These are phyloP conservation scores for Amniataba percoides DNA, from an alignment of 2,797 vertebrate species.

Conservation along the genomic window DNA sequence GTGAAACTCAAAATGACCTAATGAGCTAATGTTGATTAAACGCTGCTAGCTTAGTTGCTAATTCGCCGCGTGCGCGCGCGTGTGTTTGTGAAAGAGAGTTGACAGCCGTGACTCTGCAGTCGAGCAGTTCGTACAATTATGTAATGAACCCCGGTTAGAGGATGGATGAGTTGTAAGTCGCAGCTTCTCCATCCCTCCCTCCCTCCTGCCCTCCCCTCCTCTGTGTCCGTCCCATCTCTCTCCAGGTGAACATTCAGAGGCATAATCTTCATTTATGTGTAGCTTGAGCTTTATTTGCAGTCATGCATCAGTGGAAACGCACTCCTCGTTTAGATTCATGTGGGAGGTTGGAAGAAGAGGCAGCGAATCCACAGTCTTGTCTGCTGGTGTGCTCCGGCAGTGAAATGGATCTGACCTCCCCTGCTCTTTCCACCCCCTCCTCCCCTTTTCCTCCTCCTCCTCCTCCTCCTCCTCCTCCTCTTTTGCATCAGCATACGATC, in stretches of 20 bases:
- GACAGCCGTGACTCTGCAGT: conserved; percentile 51
- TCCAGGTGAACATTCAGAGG: not conserved
- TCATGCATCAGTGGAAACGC: not conserved
- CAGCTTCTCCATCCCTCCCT: conserved; percentile 11
- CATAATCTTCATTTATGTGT: not conserved
- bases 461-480: too few species aligned
- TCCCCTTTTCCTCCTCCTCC: too few species aligned
- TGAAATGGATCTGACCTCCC: not conserved
- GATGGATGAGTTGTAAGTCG: not conserved
- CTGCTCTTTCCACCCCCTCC: not conserved
- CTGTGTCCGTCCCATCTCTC: not conserved
- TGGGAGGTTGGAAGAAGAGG: not conserved
- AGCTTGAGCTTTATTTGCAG: not conserved
- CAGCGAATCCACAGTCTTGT: not conserved
- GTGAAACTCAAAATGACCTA: rapidly evolving
- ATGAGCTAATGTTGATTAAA: conserved; percentile 1
- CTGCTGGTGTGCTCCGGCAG: not conserved
- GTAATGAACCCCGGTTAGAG: conserved; percentile 53
- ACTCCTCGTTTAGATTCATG: not conserved
- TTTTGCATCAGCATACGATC: conserved; percentile 21
- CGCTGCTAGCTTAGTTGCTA: conserved; percentile 55
- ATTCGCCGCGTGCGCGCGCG: conserved; percentile 4
- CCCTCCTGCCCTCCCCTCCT: not conserved
- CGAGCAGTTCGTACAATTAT: conserved; percentile 56
- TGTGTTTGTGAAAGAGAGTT: not conserved